phyloP scores from a whole-genome alignment of 2,888 invertebrate species.

The Drosophila kanekoi region DNA sequence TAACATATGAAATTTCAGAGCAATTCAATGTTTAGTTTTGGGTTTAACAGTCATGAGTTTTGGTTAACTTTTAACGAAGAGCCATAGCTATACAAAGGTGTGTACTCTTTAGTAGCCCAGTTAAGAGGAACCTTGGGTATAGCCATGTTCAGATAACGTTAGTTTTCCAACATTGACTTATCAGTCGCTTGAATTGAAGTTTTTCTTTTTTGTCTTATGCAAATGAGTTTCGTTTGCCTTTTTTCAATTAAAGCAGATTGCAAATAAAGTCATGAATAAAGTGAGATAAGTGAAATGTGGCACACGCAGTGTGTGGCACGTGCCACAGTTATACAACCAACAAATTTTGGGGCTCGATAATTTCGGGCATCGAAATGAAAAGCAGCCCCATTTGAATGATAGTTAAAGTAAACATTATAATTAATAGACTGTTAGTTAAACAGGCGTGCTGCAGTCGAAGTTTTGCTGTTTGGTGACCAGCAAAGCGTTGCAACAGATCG shows the following conservation, averaged over 20 bases:
- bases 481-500: slow-evolving; percentile 80
- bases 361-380: slow-evolving; percentile 56
- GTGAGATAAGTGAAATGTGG: slow-evolving; percentile 16
- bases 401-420: slow-evolving; percentile 46
- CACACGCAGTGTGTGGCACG: slow-evolving; percentile 27
- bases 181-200: slow-evolving; percentile 31
- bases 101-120: slow-evolving; percentile 1
- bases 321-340: slow-evolving; percentile 44
- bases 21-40: no score
- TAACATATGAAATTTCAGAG: no score
- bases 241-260: slow-evolving; percentile 34
- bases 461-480: slow-evolving; percentile 42
- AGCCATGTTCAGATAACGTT: slow-evolving; percentile 10
- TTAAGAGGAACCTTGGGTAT: slow-evolving; percentile 10
- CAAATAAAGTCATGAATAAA: slow-evolving; percentile 24
- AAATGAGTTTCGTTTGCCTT: slow-evolving; percentile 21
- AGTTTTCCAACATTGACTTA: slow-evolving; percentile 10
- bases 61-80: no score
- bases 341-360: slow-evolving; percentile 8
- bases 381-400: slow-evolving; percentile 44
- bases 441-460: slow-evolving; percentile 54
- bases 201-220: slow-evolving; percentile 27
- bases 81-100: no score
- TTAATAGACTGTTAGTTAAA: slow-evolving; percentile 67
- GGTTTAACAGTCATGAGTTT: no score